Base-by-base conservation (phyloP, 2,888 invertebrate species). In the Plebejus melissa region DNA sequence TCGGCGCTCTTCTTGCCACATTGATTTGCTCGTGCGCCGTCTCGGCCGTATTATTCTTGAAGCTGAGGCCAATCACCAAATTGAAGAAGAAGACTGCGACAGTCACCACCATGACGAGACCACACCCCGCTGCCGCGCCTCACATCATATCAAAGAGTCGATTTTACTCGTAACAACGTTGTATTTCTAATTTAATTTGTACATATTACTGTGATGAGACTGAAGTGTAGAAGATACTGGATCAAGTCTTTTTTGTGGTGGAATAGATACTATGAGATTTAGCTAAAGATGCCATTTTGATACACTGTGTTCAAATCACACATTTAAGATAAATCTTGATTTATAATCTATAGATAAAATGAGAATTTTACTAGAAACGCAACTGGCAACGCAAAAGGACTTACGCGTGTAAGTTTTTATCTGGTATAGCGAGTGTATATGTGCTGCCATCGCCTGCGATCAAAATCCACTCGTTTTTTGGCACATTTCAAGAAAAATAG, bases 41-140 rank as follows among this genome's bases (percentile, higher is more conserved):
- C 79, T 98, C 98, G 74, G 97, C 97, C 36, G 96, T 98, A 82
- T 94, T 98, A 28, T 98, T 97, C 88, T 94, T 98, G 71, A 96
- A 97, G 81, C 93, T 98, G 82, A 94, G 96, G 82, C 97, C 97
- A 22, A 96, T 96, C 80, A 91, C 95, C 4, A 89, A 94, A 58
- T 82, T 94, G 76, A 94, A 93, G 82, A 93, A 94, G 85, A 94
- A 94, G 82, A 95, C 94, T 13, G 93, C 94, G 69, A 89, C 93
- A 0, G 88, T 91, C 70, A 81, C 91, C 75, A 92, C 93, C 85
- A 88, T 93, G 88, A 84, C 90, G 2, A 88, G 91, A 82, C 91
- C 92, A 77, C 93, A 89, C 83, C 90, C 90, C 77, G 87, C 91
- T 75, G 83, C 89, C 75, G 86, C 87, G 77, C 90, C 92, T n/a